Conservation (phyloP, 2,113 vertebrate species). For the Phalacrocorax brasilianus region DNA sequence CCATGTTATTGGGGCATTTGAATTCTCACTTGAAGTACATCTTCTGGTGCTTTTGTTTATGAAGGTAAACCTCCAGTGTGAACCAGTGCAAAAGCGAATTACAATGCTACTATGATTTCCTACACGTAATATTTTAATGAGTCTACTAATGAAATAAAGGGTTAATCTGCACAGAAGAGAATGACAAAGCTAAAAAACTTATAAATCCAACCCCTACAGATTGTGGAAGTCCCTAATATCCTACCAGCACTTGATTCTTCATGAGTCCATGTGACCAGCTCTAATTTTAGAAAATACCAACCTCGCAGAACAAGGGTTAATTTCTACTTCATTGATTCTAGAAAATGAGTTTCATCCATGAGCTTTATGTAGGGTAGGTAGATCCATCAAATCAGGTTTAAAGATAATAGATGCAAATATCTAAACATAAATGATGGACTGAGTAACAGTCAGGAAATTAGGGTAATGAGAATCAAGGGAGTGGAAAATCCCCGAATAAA, state of each 20-base stretch:
- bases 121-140: background rate
- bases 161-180: background rate
- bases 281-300: background rate
- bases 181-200: background rate
- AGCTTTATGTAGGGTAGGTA: background rate
- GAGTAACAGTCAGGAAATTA: background rate
- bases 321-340: background rate
- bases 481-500: background rate
- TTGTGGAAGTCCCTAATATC: background rate
- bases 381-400: constrained; percentile 8
- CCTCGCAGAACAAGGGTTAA: background rate
- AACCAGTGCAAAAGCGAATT: background rate
- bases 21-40: background rate
- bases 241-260: background rate
- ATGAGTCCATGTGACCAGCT: background rate
- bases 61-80: background rate
- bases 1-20: background rate
- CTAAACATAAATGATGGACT: background rate
- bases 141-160: background rate
- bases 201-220: background rate
- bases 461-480: constrained; percentile 6
- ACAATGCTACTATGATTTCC: background rate
- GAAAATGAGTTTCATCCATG: background rate
- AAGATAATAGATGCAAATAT: constrained; percentile 57
- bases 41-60: background rate